These are phyloP conservation scores for Cactoblastis cactorum DNA, from an alignment of 2,888 invertebrate genomes.

Conservation along the genomic window DNA sequence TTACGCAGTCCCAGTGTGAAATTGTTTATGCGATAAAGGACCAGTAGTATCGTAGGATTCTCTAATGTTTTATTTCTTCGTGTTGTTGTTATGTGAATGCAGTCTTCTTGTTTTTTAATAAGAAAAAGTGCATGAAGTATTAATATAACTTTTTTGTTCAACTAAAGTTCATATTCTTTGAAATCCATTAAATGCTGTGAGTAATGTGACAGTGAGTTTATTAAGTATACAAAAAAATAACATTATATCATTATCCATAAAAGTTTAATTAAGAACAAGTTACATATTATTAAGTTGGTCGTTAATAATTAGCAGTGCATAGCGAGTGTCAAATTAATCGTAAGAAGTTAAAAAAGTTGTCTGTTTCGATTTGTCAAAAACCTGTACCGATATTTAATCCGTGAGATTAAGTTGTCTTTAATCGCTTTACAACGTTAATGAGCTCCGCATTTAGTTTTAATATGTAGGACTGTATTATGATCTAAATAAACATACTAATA, in stretches of 20 bases:
- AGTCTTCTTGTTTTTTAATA: neutral
- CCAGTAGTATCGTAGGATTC: neutral
- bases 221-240: too few relatives aligned
- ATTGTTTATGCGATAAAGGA: slow-evolving; percentile 9
- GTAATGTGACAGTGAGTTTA: too few relatives aligned
- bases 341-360: neutral
- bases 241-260: too few relatives aligned
- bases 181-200: too few relatives aligned
- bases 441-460: slow-evolving; percentile 3
- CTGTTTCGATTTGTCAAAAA: neutral
- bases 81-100: neutral
- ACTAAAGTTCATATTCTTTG: too few relatives aligned
- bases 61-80: neutral
- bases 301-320: neutral
- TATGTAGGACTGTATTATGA: slow-evolving; percentile 5
- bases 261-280: too few relatives aligned
- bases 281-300: neutral
- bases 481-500: neutral
- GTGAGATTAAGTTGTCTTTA: neutral
- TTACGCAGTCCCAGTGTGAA: slow-evolving; percentile 10
- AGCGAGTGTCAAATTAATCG: neutral
- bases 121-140: too few relatives aligned
- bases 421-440: slow-evolving; percentile 1
- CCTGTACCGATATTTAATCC: neutral
- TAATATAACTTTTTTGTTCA: too few relatives aligned